Evolutionary conservation across 2,888 invertebrate species (phyloP).

Genomic region (Lottia scabra): DNA sequence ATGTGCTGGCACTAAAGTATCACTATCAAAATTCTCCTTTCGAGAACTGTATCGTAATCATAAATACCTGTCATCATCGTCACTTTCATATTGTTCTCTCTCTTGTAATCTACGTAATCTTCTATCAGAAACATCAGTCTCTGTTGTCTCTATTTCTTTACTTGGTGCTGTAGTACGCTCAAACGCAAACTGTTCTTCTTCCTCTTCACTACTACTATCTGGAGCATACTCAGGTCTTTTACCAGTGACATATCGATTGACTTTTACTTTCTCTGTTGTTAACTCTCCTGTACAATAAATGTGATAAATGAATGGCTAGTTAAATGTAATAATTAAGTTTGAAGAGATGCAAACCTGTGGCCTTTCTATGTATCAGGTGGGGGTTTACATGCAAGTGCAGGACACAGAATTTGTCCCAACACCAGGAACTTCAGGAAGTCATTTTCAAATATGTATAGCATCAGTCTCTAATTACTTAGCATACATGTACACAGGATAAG

Average conservation of each 20-base stretch:
- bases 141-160: constrained; percentile 28
- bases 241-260: constrained; percentile 97
- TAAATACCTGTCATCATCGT: constrained; percentile 63
- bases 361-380: too few species aligned
- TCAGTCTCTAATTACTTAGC: too few species aligned
- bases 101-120: constrained; percentile 79
- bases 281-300: constrained; percentile 81
- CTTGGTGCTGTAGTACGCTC: constrained; percentile 32
- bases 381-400: too few species aligned
- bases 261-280: constrained; percentile 99
- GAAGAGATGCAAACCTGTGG: too few species aligned
- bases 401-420: too few species aligned
- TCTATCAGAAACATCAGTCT: constrained; percentile 80
- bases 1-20: too few species aligned
- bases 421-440: too few species aligned
- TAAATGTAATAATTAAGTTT: too few species aligned
- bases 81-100: constrained; percentile 62
- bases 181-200: constrained; percentile 78
- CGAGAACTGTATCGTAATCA: too few species aligned
- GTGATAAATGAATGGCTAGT: background rate
- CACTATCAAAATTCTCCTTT: too few species aligned
- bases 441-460: too few species aligned
- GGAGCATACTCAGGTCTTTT: constrained; percentile 96
- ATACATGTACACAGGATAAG: too few species aligned
- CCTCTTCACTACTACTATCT: constrained; percentile 82